Evolutionary conservation across 2,113 vertebrate genomes (phyloP).

Genomic region (Brevimyrus niger): DNA sequence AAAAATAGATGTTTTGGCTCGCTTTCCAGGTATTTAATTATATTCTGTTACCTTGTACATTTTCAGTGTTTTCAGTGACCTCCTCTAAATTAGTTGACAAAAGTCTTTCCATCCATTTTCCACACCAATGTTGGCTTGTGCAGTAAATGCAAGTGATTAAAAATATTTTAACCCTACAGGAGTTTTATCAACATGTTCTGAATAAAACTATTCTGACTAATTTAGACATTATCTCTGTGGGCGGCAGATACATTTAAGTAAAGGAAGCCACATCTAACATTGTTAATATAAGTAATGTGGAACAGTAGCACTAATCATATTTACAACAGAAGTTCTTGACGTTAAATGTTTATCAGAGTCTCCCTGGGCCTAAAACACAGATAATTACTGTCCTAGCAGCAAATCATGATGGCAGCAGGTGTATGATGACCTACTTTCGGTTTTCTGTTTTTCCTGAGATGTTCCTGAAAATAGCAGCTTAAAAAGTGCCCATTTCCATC

Average conservation of each 20-base stretch:
- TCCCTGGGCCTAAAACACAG: not conserved
- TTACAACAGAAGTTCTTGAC: not conserved
- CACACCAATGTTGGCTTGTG: not conserved
- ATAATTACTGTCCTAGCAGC: not conserved
- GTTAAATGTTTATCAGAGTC: not conserved
- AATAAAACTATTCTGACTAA: not conserved
- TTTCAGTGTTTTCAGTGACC: not conserved
- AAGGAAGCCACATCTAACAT: not conserved
- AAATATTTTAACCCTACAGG: not conserved
- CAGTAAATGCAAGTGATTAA: not conserved
- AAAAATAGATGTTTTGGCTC: too few relatives aligned
- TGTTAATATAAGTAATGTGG: not conserved
- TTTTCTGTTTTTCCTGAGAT: not conserved
- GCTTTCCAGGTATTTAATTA: not conserved
- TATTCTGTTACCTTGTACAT: not conserved
- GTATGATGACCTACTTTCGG: not conserved
- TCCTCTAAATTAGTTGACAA: not conserved
- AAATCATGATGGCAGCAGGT: not conserved
- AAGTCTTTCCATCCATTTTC: not conserved
- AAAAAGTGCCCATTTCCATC: not conserved
- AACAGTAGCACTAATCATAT: constrained; percentile 10
- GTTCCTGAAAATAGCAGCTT: not conserved
- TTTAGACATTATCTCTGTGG: not conserved
- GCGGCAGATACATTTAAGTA: not conserved
- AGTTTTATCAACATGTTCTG: not conserved